Percentiles rank a stretch among this genome's conserved stretches.
Conservation (phyloP, 2,888 invertebrate genomes). For the Gryllus longicercus region DNA sequence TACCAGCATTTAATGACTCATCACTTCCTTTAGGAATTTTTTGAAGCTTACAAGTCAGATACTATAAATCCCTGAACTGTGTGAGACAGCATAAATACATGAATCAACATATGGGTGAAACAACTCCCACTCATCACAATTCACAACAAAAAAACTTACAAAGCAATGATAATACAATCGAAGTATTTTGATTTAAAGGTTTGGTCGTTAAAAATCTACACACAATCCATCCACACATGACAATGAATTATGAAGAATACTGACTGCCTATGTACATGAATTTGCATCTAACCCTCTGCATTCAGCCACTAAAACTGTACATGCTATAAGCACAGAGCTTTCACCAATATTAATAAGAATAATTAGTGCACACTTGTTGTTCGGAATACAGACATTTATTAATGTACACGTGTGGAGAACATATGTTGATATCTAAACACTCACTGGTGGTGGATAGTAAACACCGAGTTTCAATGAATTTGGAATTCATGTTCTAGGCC, state of each 20-base stretch:
- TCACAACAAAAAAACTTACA: constrained; percentile 19
- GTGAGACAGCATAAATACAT: neutral
- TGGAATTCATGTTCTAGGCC: neutral
- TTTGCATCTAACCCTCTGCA: constrained; percentile 22
- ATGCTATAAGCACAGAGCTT: constrained; percentile 24
- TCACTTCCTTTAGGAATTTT: constrained; percentile 20
- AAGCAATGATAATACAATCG: constrained; percentile 21
- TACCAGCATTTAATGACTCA: constrained; percentile 17
- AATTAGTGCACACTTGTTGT: constrained; percentile 17
- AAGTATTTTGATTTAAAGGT: constrained; percentile 1
- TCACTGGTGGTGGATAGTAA: neutral
- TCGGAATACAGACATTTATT: neutral
- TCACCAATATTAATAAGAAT: constrained; percentile 22
- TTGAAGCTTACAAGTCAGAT: constrained; percentile 30
- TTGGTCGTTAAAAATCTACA: neutral
- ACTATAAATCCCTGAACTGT: constrained; percentile 25
- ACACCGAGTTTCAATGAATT: neutral
- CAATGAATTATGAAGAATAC: constrained; percentile 27
- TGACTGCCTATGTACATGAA: constrained; percentile 19
- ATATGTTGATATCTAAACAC: constrained; percentile 11
- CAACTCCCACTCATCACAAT: constrained; percentile 23
- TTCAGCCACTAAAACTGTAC: constrained; percentile 25
- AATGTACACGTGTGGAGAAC: constrained; percentile 17
- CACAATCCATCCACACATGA: constrained; percentile 23
- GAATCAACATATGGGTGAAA: constrained; percentile 11